Evolutionary conservation across 2,797 vertebrate species (phyloP).

Genomic region (Taeniopygia guttata): DNA sequence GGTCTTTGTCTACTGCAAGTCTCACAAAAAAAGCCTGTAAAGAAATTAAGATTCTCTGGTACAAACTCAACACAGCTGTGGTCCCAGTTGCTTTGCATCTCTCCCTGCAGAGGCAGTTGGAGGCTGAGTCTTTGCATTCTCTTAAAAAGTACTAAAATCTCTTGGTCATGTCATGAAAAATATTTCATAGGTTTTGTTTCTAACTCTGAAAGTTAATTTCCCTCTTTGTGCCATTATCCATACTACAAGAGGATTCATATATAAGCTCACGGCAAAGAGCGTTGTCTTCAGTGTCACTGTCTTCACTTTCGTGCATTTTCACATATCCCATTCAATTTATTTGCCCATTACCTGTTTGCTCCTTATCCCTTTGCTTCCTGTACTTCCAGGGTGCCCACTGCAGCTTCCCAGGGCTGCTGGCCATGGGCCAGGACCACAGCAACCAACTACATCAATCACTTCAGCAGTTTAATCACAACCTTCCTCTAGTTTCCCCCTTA

Average conservation of each 20-base stretch:
- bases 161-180: background rate
- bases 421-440: background rate
- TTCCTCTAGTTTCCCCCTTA: background rate
- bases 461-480: conserved; percentile 27
- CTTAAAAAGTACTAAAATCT: background rate
- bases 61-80: background rate
- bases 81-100: background rate
- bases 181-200: background rate
- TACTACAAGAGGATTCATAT: background rate
- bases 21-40: background rate
- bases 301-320: background rate
- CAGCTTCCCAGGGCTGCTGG: background rate
- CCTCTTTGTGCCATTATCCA: background rate
- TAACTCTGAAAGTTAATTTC: background rate
- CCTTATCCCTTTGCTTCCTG: background rate
- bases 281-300: background rate
- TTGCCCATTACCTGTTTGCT: background rate
- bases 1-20: background rate
- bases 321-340: background rate
- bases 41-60: background rate
- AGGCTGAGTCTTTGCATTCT: background rate
- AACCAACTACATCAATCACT: conserved; percentile 21
- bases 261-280: background rate
- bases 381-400: background rate
- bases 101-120: background rate